Percentiles rank a stretch among this genome's conserved stretches.
Evolutionary conservation across 35 echinoderm and acorn worm species (phyloP).

Genomic region (Nesometra sesokonis): DNA sequence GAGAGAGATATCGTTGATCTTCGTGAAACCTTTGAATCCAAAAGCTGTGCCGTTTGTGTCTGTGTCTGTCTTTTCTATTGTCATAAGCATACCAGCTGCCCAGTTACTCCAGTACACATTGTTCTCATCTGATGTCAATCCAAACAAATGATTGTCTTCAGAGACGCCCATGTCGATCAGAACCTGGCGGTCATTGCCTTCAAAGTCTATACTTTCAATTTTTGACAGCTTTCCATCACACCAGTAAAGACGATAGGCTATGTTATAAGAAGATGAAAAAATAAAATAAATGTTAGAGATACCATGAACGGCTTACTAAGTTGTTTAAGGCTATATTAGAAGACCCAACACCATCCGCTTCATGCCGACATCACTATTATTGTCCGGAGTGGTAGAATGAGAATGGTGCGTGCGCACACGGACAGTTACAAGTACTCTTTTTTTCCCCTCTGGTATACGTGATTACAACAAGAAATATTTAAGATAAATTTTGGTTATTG

Average conservation of each 20-base stretch:
- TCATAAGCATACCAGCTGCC: background rate
- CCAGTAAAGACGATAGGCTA: conserved; percentile 44
- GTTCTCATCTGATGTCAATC: conserved; percentile 12
- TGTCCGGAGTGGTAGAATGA: too few species aligned
- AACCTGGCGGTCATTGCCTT: background rate
- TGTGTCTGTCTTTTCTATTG: background rate
- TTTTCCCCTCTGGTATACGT: too few species aligned
- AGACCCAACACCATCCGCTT: too few species aligned
- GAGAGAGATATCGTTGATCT: background rate
- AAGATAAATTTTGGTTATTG: too few species aligned
- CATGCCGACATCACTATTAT: too few species aligned
- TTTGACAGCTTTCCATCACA: conserved; percentile 21
- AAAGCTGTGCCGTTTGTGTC: background rate
- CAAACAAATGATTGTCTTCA: conserved; percentile 6
- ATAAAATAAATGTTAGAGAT: too few species aligned
- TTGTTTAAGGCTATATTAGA: too few species aligned
- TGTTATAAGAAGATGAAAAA: too few species aligned
- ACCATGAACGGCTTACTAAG: too few species aligned
- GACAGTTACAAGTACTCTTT: too few species aligned
- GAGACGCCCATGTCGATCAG: background rate
- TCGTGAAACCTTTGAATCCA: background rate
- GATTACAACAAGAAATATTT: too few species aligned
- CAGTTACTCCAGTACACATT: conserved; percentile 49
- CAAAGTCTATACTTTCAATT: conserved; percentile 34
- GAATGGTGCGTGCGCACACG: too few species aligned